Conservation (phyloP, 92 coral and sea anemone species). For the Montipora capitata region DNA sequence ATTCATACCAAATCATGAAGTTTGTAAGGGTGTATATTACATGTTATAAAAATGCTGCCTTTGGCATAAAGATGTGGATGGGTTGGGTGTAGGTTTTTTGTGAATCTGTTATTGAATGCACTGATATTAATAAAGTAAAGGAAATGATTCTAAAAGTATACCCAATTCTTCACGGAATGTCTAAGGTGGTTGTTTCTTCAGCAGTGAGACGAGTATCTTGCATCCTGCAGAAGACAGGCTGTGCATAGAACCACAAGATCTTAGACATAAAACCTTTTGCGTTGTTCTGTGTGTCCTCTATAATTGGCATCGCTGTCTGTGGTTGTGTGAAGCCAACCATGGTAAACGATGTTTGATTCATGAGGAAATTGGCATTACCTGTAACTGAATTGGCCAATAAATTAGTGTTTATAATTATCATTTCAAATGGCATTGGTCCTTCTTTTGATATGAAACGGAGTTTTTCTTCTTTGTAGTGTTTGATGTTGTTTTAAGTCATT, state of each 20-base stretch:
- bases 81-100: background rate
- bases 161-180: background rate
- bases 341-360: conserved; percentile 32
- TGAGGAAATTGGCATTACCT: conserved; percentile 47
- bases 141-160: background rate
- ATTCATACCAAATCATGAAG: background rate
- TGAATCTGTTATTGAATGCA: background rate
- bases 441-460: background rate
- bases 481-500: background rate
- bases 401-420: background rate
- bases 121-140: background rate
- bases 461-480: background rate
- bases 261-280: conserved; percentile 64
- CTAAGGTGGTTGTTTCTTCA: background rate
- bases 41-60: no score
- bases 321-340: conserved; percentile 52
- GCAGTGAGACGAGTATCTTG: background rate
- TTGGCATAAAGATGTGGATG: conserved; percentile 8
- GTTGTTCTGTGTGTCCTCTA: conserved; percentile 48
- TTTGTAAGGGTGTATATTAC: background rate
- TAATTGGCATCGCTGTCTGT: conserved; percentile 51
- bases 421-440: background rate
- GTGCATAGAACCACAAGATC: conserved; percentile 56
- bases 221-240: conserved; percentile 38
- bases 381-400: background rate